Percentiles rank a stretch among this genome's conserved stretches.
Conservation (phyloP, 2,888 invertebrate genomes). For the Omphaloscelis lunosa region DNA sequence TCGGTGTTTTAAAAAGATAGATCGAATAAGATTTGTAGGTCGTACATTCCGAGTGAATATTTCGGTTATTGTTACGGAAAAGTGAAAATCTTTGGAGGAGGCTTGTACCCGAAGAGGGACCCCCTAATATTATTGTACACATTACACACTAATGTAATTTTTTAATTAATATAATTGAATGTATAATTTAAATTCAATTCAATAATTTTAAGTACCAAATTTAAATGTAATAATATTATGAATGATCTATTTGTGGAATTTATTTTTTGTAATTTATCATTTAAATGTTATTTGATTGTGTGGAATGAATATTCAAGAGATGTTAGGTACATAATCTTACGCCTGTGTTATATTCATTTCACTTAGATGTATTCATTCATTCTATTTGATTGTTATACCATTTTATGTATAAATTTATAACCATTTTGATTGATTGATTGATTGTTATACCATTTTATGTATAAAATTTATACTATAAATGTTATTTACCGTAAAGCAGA, state of each 20-base stretch:
- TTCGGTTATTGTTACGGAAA: background rate
- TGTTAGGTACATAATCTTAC: background rate
- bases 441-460: background rate
- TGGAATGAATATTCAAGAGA: background rate
- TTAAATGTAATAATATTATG: background rate
- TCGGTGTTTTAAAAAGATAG: background rate
- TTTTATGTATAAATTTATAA: too few species aligned
- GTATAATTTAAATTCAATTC: background rate
- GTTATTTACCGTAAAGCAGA: slow-evolving; percentile 81
- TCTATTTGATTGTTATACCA: background rate
- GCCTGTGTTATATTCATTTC: background rate
- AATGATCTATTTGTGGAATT: background rate
- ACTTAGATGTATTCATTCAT: too few species aligned
- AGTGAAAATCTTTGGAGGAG: background rate
- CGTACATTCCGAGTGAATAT: background rate
- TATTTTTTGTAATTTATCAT: background rate
- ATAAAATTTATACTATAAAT: too few species aligned
- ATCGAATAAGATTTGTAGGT: background rate
- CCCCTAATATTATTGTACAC: background rate
- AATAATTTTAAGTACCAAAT: background rate
- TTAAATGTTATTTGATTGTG: background rate
- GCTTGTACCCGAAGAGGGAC: background rate
- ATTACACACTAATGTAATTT: background rate
- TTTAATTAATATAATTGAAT: background rate
- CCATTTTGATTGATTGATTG: too few species aligned